phyloP scores from a whole-genome alignment of 1,140 invertebrate species.

The Trissolcus basalis region DNA sequence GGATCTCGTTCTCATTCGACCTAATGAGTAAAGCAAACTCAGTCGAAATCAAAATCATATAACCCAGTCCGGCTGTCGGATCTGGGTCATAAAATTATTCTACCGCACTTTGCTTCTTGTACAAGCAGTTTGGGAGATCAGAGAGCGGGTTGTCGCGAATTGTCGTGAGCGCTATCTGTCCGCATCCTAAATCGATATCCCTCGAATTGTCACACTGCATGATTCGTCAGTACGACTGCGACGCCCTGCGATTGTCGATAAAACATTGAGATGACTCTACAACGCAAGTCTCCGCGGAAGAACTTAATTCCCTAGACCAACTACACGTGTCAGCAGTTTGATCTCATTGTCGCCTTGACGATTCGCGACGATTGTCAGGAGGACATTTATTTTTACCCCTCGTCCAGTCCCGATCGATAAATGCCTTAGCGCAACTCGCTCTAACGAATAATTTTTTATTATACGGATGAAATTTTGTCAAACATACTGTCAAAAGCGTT shows the following conservation, averaged over 20 bases:
- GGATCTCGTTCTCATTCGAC: conserved; percentile 10
- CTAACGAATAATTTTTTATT: no score
- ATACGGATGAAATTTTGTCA: no score
- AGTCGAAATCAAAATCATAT: conserved; percentile 28
- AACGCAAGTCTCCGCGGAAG: conserved; percentile 6
- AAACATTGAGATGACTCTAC: conserved; percentile 25
- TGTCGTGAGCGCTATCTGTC: conserved; percentile 31
- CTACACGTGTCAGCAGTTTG: conserved; percentile 21
- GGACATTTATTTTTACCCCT: background rate
- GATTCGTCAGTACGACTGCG: conserved; percentile 1
- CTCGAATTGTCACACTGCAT: conserved; percentile 13
- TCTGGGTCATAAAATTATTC: conserved; percentile 43
- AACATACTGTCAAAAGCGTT: no score
- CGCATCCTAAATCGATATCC: conserved; percentile 22
- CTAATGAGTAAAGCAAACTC: conserved; percentile 31
- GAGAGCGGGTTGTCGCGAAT: conserved; percentile 24
- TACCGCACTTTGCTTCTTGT: conserved; percentile 17
- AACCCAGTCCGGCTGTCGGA: conserved; percentile 37
- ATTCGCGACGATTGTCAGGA: background rate
- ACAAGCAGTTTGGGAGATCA: conserved; percentile 22
- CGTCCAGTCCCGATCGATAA: background rate
- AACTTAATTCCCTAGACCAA: conserved; percentile 35
- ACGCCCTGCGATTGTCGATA: conserved; percentile 25
- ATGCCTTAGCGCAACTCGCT: background rate
- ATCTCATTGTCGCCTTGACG: conserved; percentile 15